Evolutionary conservation across 2,113 vertebrate species (phyloP), one percentile per base, ranked within the genome.

Genomic region (Esox niger): DNA sequence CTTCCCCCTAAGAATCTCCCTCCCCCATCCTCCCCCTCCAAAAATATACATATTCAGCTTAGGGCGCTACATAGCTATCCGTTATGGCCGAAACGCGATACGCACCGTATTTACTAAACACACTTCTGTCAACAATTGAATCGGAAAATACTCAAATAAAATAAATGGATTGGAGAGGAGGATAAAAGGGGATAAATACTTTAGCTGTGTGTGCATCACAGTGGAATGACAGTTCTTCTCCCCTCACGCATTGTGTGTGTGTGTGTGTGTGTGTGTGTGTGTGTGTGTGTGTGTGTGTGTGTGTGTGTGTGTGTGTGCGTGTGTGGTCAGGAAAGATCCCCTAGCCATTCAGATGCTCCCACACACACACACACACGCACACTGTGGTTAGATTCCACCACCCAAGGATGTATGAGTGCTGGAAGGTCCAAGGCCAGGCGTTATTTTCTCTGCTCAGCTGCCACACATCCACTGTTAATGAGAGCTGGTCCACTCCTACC

Each of bases 11-110:
- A n/a, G n/a, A n/a, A n/a, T 55, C 25, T 23, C 52, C 52, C 25
- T 21, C 11, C 25, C 2, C 66, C 63, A 54, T 59, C 60, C 66
- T 68, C 60, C 72, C 55, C 64, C n/a, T 62, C 31, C 8, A 31
- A 27, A 49, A 62, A 74, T n/a, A 68, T 63, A 69, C 26, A 61
- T 27, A 3, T 58, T 46, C 52, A 59, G 52, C 38, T 31, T 25
- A 31, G 47, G 10, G 32, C 52, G 4, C 38, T 43, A n/a, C 32
- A 59, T 27, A 49, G 31, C n/a, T 32, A 20, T 64, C 69, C 15
- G 54, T 11, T 30, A 49, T 47, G 38, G 21, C 30, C 21, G 2
- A 27, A 23, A 59, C 32, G 21, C 6, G 27, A 55, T 56, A 13
- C 21, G 20, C n/a, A 30, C 35, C 62, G 21, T 57, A 64, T 62